phyloP scores from a whole-genome alignment of 2,113 vertebrate species.

The Pedionomus torquatus region DNA sequence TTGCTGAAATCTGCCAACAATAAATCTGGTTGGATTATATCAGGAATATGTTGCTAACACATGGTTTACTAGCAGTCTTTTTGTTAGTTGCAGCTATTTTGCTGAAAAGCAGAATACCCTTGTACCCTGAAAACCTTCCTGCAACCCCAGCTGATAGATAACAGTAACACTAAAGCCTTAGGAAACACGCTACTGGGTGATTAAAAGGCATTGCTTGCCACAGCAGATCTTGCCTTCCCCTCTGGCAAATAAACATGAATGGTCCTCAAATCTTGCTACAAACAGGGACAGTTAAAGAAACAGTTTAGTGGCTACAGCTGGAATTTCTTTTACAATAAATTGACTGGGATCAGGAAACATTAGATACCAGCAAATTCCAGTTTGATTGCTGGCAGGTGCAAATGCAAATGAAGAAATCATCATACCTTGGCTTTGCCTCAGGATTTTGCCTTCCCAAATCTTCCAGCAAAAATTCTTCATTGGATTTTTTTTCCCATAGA shows the following conservation, averaged over 20 bases:
- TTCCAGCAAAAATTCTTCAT: background rate
- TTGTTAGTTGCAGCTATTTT: background rate
- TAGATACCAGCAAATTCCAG: slow-evolving; percentile 25
- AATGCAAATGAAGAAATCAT: background rate
- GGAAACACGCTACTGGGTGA: background rate
- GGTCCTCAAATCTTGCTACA: background rate
- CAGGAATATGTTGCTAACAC: background rate
- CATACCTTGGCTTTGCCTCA: background rate
- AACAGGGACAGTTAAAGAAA: background rate
- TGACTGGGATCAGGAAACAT: background rate
- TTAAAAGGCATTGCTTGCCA: background rate
- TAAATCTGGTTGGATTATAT: background rate
- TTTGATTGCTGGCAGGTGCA: slow-evolving; percentile 38
- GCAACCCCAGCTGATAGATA: background rate
- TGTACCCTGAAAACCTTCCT: background rate
- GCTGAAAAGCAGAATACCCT: background rate
- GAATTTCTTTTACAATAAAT: slow-evolving; percentile 1
- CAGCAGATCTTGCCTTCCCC: background rate
- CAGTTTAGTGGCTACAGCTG: background rate
- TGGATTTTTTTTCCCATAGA: background rate
- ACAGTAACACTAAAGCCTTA: background rate
- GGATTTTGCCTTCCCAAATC: background rate
- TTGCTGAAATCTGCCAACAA: background rate
- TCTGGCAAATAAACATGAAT: background rate
- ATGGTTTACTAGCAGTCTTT: background rate